These are phyloP conservation scores for Hoplodrina ambigua DNA, from an alignment of 2,888 invertebrate species.

Conservation along the genomic window DNA sequence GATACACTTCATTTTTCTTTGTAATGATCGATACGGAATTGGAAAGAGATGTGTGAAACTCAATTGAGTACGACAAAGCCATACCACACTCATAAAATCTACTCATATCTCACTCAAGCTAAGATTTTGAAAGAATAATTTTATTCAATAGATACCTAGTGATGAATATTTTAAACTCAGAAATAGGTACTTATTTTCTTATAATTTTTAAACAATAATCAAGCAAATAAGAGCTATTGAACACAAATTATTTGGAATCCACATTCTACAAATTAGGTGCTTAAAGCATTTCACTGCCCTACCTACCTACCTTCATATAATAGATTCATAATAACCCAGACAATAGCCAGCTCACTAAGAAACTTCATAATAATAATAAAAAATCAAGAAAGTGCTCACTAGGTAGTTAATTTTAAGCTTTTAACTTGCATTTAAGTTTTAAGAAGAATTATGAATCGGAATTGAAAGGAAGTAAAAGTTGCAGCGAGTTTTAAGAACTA, in stretches of 20 bases:
- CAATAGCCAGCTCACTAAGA: conserved; percentile 66
- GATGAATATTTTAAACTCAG: neutral
- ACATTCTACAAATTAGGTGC: neutral
- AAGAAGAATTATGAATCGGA: conserved; percentile 82
- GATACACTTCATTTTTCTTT: conserved; percentile 82
- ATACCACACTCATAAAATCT: conserved; percentile 6
- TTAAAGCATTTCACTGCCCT: neutral
- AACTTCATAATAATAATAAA: conserved; percentile 76
- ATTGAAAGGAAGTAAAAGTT: conserved; percentile 81
- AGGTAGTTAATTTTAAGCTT: conserved; percentile 81
- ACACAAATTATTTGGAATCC: neutral
- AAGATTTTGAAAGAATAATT: neutral
- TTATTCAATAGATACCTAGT: neutral
- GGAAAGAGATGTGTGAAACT: conserved; percentile 51
- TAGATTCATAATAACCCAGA: conserved; percentile 59
- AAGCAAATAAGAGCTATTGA: neutral
- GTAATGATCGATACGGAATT: conserved; percentile 61
- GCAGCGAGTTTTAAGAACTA: conserved; percentile 68
- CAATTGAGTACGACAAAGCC: conserved; percentile 21
- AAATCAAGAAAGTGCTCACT: conserved; percentile 73
- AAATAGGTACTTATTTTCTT: neutral
- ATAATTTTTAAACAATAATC: neutral
- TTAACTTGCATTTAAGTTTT: conserved; percentile 85
- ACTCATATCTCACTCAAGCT: neutral
- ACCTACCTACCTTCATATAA: neutral